Base-by-base conservation (phyloP, 2,888 invertebrate genomes). In the Hypolimnas misippus region DNA sequence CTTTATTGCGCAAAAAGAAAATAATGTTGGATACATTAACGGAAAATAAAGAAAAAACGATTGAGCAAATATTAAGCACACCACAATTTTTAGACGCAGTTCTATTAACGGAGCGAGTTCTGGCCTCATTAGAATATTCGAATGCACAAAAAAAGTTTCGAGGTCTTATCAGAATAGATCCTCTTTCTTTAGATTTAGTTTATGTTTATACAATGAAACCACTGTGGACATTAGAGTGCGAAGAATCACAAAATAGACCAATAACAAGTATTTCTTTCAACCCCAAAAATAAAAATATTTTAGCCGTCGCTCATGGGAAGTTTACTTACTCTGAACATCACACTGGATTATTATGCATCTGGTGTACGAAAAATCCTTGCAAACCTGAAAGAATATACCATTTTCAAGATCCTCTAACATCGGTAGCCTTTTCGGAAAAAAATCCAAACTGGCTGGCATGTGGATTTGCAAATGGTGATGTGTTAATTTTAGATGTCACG, bases 321-420 rank as follows among this genome's bases (percentile, higher is more conserved):
- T 94, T 93, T 69, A 92, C 90, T 33, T 94, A 93, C 75, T 87
- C 91, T 0, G 93, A 94, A 29, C 82, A 85, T 0, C 84, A 84
- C n/a, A 81, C 82, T 1, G 97, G 97, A 0, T 76, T 95, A 38
- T 92, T 97, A 0, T 93, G 95, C 70, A 82, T 97, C 62, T 97
- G 97, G 97, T 96, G 95, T 74, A 94, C 95, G 1, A 95, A 97
- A 83, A 97, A 97, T 81, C 96, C 96, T 0, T 93, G 93, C 12
- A 94, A 95, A 75, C 97, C 97, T 0, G 97, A 96, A 79, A 92
- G 96, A 65, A 76, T 92, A 5, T 96, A 95, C 73, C 73, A 83
- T 3, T 96, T 96, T 74, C 76, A 89, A 0, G 87, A 93, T 51
- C 93, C 96, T 0, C 93, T 96, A 0, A 95, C 96, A 0, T 92